Conservation (phyloP, 2,888 invertebrate species). For the Amiota communis region DNA sequence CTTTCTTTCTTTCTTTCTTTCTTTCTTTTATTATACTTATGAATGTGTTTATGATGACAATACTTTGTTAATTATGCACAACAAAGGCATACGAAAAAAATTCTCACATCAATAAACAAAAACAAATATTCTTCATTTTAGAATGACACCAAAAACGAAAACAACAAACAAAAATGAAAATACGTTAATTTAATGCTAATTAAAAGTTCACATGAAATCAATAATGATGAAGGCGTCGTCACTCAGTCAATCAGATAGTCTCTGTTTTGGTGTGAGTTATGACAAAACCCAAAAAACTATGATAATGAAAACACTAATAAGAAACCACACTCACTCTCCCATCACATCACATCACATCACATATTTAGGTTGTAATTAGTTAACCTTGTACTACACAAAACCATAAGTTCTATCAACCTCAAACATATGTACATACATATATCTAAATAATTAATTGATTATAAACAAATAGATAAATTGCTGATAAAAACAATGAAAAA, state of each 20-base stretch:
- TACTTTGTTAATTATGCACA: conserved; percentile 12
- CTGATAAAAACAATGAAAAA: conserved; percentile 22
- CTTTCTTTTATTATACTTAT: too few relatives aligned
- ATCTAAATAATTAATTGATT: not conserved
- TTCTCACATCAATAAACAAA: conserved; percentile 21
- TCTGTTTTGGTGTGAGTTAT: not conserved
- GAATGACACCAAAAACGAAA: not conserved
- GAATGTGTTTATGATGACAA: too few relatives aligned
- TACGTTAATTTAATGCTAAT: conserved; percentile 22
- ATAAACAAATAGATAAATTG: not conserved
- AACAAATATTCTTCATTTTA: not conserved
- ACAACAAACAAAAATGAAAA: not conserved
- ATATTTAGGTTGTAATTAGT: conserved; percentile 3
- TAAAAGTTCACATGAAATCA: conserved; percentile 1
- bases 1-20: too few relatives aligned
- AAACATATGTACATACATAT: not conserved
- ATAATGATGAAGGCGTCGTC: not conserved
- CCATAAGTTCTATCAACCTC: not conserved
- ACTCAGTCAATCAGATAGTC: not conserved
- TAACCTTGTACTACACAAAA: not conserved
- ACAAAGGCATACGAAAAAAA: conserved; percentile 10
- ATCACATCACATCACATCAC: not conserved
- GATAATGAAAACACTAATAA: conserved; percentile 14
- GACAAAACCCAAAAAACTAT: not conserved
- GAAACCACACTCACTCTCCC: not conserved